Evolutionary conservation across 2,113 vertebrate species (phyloP).

Genomic region (Takifugu flavidus): DNA sequence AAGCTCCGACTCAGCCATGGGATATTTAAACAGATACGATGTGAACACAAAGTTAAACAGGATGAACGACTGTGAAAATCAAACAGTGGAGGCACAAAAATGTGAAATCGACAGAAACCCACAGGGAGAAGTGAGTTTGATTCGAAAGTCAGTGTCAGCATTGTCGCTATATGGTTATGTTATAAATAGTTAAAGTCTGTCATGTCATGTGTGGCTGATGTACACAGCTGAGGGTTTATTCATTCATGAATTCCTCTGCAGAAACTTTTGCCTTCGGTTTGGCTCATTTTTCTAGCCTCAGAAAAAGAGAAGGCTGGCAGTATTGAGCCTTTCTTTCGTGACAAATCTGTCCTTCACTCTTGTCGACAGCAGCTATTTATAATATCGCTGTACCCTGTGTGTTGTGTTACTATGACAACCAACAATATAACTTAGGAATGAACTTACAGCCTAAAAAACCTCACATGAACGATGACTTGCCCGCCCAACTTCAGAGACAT

Average conservation of each 20-base stretch:
- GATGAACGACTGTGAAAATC: too few relatives aligned
- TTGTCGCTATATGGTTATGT: too few relatives aligned
- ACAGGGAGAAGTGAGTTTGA: too few relatives aligned
- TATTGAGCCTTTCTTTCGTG: background rate
- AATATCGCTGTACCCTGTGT: slow-evolving; percentile 4
- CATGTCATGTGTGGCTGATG: too few relatives aligned
- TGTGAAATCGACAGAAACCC: too few relatives aligned
- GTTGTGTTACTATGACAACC: slow-evolving; percentile 18
- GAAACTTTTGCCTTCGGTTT: background rate
- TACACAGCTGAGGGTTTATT: too few relatives aligned
- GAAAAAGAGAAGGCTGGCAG: background rate
- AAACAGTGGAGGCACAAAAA: too few relatives aligned
- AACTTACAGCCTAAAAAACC: background rate
- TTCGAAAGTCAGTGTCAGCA: too few relatives aligned
- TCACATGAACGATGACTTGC: background rate
- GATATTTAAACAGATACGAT: too few relatives aligned
- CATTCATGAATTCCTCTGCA: background rate
- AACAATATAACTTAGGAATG: background rate
- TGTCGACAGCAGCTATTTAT: slow-evolving; percentile 11
- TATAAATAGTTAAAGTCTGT: too few relatives aligned
- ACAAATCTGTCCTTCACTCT: slow-evolving; percentile 11
- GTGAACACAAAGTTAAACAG: too few relatives aligned
- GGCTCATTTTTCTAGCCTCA: slow-evolving; percentile 7
- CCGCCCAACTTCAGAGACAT: background rate
- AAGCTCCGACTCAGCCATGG: too few relatives aligned